phyloP scores from a whole-genome alignment of 2,113 vertebrate genomes.

The Onychorhynchus coronatus region DNA sequence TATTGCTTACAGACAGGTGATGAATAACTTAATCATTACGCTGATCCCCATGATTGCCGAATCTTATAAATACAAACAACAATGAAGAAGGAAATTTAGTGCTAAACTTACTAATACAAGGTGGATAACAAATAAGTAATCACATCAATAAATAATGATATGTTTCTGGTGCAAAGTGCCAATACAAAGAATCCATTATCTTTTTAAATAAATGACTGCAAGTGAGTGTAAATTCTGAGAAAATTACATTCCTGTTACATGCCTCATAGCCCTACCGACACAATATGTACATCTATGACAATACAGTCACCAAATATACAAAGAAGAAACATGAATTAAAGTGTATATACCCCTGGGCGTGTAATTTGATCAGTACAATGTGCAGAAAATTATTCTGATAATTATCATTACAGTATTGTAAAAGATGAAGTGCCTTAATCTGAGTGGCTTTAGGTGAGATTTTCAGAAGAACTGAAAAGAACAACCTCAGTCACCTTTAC shows the following conservation, averaged over 20 bases:
- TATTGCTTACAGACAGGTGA: conserved; percentile 97
- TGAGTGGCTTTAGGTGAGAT: conserved; percentile 72
- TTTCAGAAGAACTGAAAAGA: conserved; percentile 67
- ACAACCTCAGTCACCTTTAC: conserved; percentile 52
- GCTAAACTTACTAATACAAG: conserved; percentile 90
- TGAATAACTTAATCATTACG: conserved; percentile 93
- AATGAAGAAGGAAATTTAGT: conserved; percentile 92
- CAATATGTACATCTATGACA: conserved; percentile 99
- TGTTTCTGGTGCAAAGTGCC: conserved; percentile 98
- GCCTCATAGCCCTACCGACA: conserved; percentile 91
- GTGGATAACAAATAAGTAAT: conserved; percentile 89
- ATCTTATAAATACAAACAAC: conserved; percentile 95
- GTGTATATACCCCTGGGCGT: conserved; percentile 83
- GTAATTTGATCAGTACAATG: conserved; percentile 73
- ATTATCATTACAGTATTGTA: conserved; percentile 80
- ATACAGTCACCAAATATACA: conserved; percentile 98
- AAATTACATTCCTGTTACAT: conserved; percentile 90
- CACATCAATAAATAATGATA: conserved; percentile 97
- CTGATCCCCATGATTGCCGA: conserved; percentile 79
- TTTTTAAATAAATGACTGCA: conserved; percentile 93
- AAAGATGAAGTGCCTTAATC: conserved; percentile 82
- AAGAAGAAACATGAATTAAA: conserved; percentile 88
- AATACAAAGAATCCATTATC: conserved; percentile 90
- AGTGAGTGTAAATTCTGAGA: conserved; percentile 87
- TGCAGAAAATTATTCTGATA: conserved; percentile 74